These are phyloP conservation scores for Aphyosemion australe DNA, from an alignment of 2,113 vertebrate species.

Conservation along the genomic window DNA sequence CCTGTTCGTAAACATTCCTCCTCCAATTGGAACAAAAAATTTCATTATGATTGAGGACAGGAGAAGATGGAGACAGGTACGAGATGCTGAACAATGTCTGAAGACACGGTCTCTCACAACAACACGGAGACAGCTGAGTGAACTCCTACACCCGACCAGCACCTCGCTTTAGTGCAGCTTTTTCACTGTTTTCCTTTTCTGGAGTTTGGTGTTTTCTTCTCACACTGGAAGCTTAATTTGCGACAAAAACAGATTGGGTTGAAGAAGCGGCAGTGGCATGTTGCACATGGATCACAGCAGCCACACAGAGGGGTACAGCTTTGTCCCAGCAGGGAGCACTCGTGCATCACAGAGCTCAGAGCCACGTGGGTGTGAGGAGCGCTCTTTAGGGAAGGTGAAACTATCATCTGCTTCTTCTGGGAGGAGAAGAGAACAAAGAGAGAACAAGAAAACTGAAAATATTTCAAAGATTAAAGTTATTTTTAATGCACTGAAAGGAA, in stretches of 20 bases:
- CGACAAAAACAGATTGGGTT: conserved; percentile 71
- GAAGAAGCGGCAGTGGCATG: conserved; percentile 76
- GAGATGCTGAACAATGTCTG: no score
- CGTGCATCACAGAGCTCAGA: not conserved
- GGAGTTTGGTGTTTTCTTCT: conserved; percentile 23
- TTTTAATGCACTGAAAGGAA: not conserved
- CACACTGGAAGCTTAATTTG: conserved; percentile 12
- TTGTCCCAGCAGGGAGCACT: conserved; percentile 53
- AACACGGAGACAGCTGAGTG: no score
- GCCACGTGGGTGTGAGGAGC: not conserved
- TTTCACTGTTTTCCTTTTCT: not conserved
- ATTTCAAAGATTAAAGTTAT: not conserved
- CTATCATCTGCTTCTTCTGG: not conserved
- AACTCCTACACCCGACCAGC: no score
- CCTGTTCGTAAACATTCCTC: no score
- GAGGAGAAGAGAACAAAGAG: not conserved
- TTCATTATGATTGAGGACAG: no score
- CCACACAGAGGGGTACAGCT: conserved; percentile 60
- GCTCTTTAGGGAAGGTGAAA: not conserved
- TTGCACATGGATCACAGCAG: conserved; percentile 62
- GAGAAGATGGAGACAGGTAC: no score
- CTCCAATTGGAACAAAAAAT: no score
- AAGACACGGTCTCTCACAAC: no score
- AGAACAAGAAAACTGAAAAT: not conserved
- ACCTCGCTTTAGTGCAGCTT: not conserved